These are phyloP conservation scores for Holotrichia oblita DNA, from an alignment of 1,140 invertebrate genomes.

Conservation along the genomic window DNA sequence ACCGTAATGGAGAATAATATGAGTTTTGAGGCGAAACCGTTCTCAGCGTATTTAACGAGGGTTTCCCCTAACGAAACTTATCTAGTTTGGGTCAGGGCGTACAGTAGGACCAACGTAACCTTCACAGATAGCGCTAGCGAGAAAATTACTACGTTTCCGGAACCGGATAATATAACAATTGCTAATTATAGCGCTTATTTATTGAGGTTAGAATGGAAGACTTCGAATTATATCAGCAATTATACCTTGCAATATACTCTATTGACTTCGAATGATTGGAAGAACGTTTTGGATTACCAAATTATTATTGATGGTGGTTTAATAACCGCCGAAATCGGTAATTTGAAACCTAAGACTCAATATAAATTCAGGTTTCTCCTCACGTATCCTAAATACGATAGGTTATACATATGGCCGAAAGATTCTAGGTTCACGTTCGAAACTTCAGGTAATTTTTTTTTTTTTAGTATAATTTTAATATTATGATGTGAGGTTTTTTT, in stretches of 20 bases:
- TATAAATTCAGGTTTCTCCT: constrained; percentile 80
- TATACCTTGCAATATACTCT: constrained; percentile 55
- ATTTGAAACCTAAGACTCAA: constrained; percentile 74
- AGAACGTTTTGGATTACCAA: constrained; percentile 24
- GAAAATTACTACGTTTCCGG: constrained; percentile 72
- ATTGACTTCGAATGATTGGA: constrained; percentile 55
- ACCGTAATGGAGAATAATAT: constrained; percentile 60
- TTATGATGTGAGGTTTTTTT: too few species aligned
- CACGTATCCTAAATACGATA: constrained; percentile 68
- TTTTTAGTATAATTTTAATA: too few species aligned
- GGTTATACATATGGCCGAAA: constrained; percentile 73
- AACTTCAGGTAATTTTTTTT: too few species aligned
- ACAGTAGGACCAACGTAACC: constrained; percentile 72
- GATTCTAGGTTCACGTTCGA: constrained; percentile 76
- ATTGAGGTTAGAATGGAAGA: constrained; percentile 72
- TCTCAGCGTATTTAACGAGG: constrained; percentile 62
- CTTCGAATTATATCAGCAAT: constrained; percentile 59
- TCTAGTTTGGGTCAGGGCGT: constrained; percentile 74
- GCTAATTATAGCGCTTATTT: constrained; percentile 64
- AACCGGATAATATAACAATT: constrained; percentile 71
- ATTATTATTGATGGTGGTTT: constrained; percentile 34
- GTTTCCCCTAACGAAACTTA: constrained; percentile 71
- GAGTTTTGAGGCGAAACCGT: constrained; percentile 58
- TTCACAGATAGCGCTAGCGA: constrained; percentile 72
- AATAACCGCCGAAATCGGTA: constrained; percentile 62